These are phyloP conservation scores for Pogonocichla stellata DNA, from an alignment of 2,113 vertebrate species.

Conservation along the genomic window DNA sequence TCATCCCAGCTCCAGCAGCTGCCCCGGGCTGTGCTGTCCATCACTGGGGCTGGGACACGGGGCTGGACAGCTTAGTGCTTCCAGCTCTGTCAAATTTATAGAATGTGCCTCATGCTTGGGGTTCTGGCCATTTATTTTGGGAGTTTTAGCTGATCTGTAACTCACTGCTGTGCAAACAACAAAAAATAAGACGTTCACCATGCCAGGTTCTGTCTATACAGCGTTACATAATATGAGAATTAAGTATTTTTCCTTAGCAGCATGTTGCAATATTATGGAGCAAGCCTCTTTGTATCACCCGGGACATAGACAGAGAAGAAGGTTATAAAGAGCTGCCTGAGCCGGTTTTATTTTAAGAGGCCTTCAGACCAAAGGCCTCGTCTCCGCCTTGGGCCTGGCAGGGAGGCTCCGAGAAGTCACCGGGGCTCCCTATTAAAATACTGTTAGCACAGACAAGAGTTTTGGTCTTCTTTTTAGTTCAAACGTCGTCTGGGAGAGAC, in stretches of 20 bases:
- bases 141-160: neutral
- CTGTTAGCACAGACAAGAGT: neutral
- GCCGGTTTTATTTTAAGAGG: constrained; percentile 29
- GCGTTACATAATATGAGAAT: neutral
- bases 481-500: constrained; percentile 72
- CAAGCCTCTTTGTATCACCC: neutral
- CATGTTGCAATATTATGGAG: neutral
- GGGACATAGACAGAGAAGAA: neutral
- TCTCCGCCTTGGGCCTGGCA: constrained; percentile 35
- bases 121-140: neutral
- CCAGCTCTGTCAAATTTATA: neutral
- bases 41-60: neutral
- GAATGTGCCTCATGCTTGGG: neutral
- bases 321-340: constrained; percentile 8
- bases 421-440: constrained; percentile 45
- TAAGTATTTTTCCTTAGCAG: neutral
- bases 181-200: neutral
- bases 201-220: neutral
- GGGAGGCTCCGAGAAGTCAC: constrained; percentile 45
- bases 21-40: neutral
- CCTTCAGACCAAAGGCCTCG: constrained; percentile 24
- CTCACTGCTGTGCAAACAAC: neutral
- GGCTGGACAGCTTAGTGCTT: neutral
- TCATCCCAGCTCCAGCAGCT: neutral
- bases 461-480: constrained; percentile 50